Percentiles rank a stretch among this genome's conserved stretches.
These are phyloP conservation scores for Flexamia atlantica DNA, from an alignment of 2,888 invertebrate species.

Conservation along the genomic window DNA sequence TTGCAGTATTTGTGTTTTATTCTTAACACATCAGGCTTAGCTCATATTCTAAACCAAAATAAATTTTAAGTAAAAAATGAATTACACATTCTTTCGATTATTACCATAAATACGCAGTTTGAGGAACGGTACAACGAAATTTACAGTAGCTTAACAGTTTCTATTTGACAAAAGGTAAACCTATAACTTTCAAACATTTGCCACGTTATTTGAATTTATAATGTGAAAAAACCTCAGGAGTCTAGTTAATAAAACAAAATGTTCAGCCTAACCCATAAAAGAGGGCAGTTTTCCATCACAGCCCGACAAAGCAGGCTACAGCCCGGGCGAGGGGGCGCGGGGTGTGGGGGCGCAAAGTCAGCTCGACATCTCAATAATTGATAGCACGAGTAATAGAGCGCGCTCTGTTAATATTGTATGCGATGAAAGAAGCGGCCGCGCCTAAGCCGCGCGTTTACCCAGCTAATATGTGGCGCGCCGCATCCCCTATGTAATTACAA, in stretches of 20 bases:
- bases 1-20: no score
- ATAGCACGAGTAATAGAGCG: conserved; percentile 42
- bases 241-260: conserved; percentile 8
- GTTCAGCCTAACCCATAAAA: not conserved
- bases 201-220: not conserved
- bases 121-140: no score
- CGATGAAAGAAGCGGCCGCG: conserved; percentile 50
- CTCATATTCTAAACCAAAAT: no score
- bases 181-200: no score
- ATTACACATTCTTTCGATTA: no score
- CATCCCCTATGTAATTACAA: conserved; percentile 70
- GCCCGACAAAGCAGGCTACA: not conserved
- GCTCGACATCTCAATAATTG: conserved; percentile 53
- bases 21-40: no score
- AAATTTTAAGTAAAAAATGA: no score
- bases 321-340: not conserved
- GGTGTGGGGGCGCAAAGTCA: conserved; percentile 7
- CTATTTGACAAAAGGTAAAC: no score
- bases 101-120: no score
- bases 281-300: not conserved
- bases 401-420: conserved; percentile 68
- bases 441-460: conserved; percentile 66
- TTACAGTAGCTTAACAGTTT: no score
- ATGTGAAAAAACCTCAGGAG: not conserved
- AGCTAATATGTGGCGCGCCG: conserved; percentile 67